phyloP scores from a whole-genome alignment of 2,113 vertebrate species.

The Sebastes fasciatus region DNA sequence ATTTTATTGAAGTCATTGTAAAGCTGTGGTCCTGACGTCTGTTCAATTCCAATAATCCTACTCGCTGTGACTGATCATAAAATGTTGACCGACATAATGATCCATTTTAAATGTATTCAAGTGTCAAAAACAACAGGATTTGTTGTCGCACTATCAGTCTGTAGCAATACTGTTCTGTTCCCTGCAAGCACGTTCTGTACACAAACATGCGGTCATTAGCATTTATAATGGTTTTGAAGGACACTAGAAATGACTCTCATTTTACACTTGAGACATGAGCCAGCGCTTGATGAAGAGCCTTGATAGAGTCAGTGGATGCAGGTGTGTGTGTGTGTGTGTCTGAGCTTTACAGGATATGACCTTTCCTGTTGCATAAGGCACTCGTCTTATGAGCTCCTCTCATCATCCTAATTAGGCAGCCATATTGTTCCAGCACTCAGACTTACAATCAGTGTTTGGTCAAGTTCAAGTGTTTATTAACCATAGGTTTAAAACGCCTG shows the following conservation, averaged over 20 bases:
- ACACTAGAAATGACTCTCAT: slow-evolving; percentile 15
- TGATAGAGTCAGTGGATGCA: slow-evolving; percentile 19
- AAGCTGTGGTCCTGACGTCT: not conserved
- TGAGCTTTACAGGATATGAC: slow-evolving; percentile 29
- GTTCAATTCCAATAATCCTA: not conserved
- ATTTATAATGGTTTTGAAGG: slow-evolving; percentile 40
- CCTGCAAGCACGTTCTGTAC: not conserved
- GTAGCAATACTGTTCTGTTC: not conserved
- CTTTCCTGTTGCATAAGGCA: slow-evolving; percentile 39
- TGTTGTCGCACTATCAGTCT: not conserved
- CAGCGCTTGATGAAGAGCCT: slow-evolving; percentile 27
- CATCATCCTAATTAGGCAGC: slow-evolving; percentile 50
- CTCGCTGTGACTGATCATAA: no score
- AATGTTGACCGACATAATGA: not conserved
- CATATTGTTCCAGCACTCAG: slow-evolving; percentile 32
- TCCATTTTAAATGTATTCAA: not conserved
- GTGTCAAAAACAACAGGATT: not conserved
- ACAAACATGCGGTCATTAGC: slow-evolving; percentile 15
- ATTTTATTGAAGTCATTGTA: no score
- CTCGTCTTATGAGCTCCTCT: slow-evolving; percentile 38
- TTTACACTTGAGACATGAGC: slow-evolving; percentile 44
- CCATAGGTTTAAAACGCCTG: slow-evolving; percentile 12
- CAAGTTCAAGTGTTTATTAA: slow-evolving; percentile 51
- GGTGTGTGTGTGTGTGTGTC: slow-evolving; percentile 4
- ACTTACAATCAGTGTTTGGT: slow-evolving; percentile 33